Conservation (phyloP, 1,140 invertebrate species). For the Macrocentrus cingulum region DNA sequence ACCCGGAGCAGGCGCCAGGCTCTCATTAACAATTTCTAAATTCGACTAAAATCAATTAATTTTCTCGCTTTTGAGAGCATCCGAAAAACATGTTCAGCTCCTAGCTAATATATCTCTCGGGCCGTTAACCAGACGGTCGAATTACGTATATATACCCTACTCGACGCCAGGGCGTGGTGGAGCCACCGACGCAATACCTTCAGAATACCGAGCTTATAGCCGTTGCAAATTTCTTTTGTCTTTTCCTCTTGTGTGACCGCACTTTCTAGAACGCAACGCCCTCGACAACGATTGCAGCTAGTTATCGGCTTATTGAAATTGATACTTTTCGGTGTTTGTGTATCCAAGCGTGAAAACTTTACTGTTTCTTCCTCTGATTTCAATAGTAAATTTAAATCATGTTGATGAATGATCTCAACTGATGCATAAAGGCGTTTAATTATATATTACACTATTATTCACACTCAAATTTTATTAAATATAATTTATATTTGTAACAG, state of each 20-base stretch:
- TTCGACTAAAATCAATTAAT: slow-evolving; percentile 20
- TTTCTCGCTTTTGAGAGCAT: slow-evolving; percentile 1
- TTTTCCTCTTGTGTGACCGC: slow-evolving; percentile 12
- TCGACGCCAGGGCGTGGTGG: slow-evolving; percentile 47
- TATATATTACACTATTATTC: no score
- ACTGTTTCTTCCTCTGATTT: no score
- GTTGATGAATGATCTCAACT: no score
- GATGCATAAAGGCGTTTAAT: no score
- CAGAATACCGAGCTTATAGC: slow-evolving; percentile 20
- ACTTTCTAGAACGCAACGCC: no score
- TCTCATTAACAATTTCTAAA: slow-evolving; percentile 14
- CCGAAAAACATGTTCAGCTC: slow-evolving; percentile 23
- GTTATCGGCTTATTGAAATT: background rate
- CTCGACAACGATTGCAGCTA: no score
- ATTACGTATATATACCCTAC: slow-evolving; percentile 39
- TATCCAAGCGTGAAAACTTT: no score
- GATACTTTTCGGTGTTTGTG: no score
- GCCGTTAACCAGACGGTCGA: slow-evolving; percentile 36
- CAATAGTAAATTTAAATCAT: no score
- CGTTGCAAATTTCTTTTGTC: slow-evolving; percentile 37
- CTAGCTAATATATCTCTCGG: slow-evolving; percentile 25
- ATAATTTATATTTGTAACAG: no score
- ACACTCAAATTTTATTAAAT: no score
- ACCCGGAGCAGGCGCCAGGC: background rate
- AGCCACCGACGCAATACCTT: slow-evolving; percentile 18